Base-by-base conservation (phyloP, 1,140 invertebrate species). In the Lepidurus couesii region DNA sequence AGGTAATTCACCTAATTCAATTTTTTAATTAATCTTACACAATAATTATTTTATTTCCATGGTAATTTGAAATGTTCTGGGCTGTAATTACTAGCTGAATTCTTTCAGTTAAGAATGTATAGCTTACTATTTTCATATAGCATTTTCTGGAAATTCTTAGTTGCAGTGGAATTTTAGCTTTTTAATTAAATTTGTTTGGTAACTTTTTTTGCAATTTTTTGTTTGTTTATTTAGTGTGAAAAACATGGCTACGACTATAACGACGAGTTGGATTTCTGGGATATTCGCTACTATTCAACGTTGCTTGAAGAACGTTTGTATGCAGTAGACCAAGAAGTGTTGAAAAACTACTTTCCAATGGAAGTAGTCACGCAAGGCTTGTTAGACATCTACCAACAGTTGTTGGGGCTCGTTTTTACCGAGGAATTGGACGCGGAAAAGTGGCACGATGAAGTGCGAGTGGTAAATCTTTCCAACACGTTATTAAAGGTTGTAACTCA, bases 301-400 rank as follows among this genome's bases (percentile, higher is more conserved):
- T 82, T 86, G 81, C 82, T 85, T 16, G 87, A 88, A 79, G 87
- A 88, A 80, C 84, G 84, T 76, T 84, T 86, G 77, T 89, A 87
- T 82, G 83, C 87, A 44, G 86, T 89, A 0, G 86, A 89, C 81
- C 86, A 89, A 77, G 84, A 87, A 74, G 84, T 84, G 79, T 83
- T 88, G 16, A 87, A 86, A 77, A 84, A 87, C 79, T 89, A 89
- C 81, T 89, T 89, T 81, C 88, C 88, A 2, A 82, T 89, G 80
- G 82, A 85, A 11, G 82, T 84, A 11, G 88, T 89, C 7, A 88
- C 86, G 2, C 83, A 85, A 73, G 88, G 88, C 45, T 82, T 89
- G 42, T 81, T 89, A 26, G 82, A 85, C 47, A 89, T 89, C 42
- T 89, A 89, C 80, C 86, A 89, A 84, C 82, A 86, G 24, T 80